Percentiles rank a stretch among this genome's conserved stretches.
Conservation (phyloP, 2,113 vertebrate genomes). For the Zootoca vivipara region DNA sequence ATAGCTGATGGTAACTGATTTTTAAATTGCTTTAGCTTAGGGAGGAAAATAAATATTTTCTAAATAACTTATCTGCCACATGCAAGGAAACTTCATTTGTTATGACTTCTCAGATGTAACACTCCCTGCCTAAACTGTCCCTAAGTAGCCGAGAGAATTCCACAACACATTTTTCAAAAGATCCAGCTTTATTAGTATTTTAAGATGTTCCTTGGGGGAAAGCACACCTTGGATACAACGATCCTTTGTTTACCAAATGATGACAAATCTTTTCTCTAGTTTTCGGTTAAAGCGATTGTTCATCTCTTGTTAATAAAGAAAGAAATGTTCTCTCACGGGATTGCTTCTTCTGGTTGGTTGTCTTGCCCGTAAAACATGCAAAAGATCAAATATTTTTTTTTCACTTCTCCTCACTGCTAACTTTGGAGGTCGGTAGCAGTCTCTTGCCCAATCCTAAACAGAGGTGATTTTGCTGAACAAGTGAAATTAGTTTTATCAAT, state of each 20-base stretch:
- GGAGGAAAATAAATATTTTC: background rate
- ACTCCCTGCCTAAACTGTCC: too few species aligned
- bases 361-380: background rate
- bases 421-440: too few species aligned
- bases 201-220: constrained; percentile 3
- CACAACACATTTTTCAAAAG: constrained; percentile 11
- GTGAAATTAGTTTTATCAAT: too few species aligned
- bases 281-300: background rate
- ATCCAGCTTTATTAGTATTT: constrained; percentile 34
- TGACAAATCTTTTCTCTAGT: background rate
- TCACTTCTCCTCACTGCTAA: background rate
- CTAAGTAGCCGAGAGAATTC: background rate
- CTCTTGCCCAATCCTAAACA: too few species aligned
- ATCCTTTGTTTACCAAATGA: constrained; percentile 14
- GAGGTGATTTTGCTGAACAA: too few species aligned
- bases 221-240: background rate
- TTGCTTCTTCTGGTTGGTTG: background rate
- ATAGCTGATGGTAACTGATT: background rate
- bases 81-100: background rate
- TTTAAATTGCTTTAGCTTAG: background rate
- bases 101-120: background rate
- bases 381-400: background rate
- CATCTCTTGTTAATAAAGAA: background rate
- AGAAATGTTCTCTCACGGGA: background rate
- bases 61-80: background rate